A percentile compares a stretch with the other conserved stretches of the same genome.
Conservation (phyloP, 1,140 invertebrate genomes). For the Orchestia grillus region DNA sequence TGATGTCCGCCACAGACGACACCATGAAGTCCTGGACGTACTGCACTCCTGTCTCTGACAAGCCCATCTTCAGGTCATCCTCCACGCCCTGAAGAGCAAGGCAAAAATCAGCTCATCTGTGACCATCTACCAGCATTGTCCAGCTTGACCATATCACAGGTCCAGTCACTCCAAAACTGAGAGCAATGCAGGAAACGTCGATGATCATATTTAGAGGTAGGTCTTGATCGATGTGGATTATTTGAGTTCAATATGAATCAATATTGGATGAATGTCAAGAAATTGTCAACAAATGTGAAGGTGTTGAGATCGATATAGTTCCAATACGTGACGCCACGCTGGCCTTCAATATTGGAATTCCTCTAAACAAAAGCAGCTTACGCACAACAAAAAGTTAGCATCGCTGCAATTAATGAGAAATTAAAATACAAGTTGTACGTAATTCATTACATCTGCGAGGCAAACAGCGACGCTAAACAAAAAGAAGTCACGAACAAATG, state of each 20-base stretch:
- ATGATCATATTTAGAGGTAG: background rate
- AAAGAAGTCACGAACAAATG: background rate
- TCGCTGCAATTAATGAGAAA: background rate
- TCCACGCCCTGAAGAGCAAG: background rate
- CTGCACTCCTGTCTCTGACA: background rate
- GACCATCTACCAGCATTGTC: background rate
- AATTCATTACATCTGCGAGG: background rate
- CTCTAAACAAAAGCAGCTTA: no score
- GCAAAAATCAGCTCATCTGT: background rate
- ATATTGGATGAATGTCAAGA: no score
- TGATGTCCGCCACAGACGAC: background rate
- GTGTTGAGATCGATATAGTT: no score
- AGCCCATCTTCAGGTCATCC: conserved; percentile 6
- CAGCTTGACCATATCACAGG: background rate
- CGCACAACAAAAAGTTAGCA: no score
- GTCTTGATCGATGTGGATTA: background rate
- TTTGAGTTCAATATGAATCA: no score
- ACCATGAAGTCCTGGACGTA: conserved; percentile 42
- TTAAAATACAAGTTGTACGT: background rate
- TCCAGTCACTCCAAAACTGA: background rate
- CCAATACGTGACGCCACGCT: no score
- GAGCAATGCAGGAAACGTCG: background rate
- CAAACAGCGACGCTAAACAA: background rate
- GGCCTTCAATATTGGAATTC: no score
- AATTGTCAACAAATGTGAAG: no score